Conservation (phyloP, 2,888 invertebrate genomes). For the Linnaemya vulpina region DNA sequence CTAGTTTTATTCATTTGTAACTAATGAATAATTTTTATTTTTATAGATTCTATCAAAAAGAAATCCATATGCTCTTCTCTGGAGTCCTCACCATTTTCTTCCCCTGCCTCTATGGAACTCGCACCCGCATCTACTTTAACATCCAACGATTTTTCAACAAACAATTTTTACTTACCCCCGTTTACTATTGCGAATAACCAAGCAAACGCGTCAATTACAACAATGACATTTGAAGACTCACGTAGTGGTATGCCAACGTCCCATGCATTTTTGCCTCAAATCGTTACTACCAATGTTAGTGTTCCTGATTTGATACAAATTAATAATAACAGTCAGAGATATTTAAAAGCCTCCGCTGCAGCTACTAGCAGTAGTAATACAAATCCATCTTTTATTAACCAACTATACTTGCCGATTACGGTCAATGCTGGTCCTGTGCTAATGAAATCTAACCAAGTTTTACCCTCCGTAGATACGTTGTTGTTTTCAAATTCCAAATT, state of each 20-base stretch:
- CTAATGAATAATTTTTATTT: neutral
- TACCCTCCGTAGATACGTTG: conserved; percentile 82
- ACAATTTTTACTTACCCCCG: conserved; percentile 61
- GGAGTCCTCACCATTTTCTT: conserved; percentile 81
- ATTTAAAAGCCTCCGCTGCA: conserved; percentile 64
- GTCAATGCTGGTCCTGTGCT: conserved; percentile 77
- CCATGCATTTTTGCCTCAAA: conserved; percentile 55
- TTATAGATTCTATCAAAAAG: conserved; percentile 77
- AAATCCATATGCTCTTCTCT: conserved; percentile 79
- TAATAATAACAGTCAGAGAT: conserved; percentile 72
- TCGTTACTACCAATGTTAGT: conserved; percentile 59
- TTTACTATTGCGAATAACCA: conserved; percentile 61
- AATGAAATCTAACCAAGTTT: conserved; percentile 78
- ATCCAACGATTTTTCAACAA: conserved; percentile 51
- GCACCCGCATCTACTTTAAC: conserved; percentile 59
- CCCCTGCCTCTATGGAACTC: conserved; percentile 81
- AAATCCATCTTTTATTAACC: conserved; percentile 72
- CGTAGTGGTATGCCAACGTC: conserved; percentile 46
- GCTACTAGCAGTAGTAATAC: conserved; percentile 54
- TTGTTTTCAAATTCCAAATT: conserved; percentile 75
- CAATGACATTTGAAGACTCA: conserved; percentile 59
- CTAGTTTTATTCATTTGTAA: too few species aligned
- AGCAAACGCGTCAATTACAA: conserved; percentile 53
- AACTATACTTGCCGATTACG: conserved; percentile 74
- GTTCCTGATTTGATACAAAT: conserved; percentile 72